phyloP scores from a whole-genome alignment of 1,140 invertebrate genomes.

The Bemisia tabaci region DNA sequence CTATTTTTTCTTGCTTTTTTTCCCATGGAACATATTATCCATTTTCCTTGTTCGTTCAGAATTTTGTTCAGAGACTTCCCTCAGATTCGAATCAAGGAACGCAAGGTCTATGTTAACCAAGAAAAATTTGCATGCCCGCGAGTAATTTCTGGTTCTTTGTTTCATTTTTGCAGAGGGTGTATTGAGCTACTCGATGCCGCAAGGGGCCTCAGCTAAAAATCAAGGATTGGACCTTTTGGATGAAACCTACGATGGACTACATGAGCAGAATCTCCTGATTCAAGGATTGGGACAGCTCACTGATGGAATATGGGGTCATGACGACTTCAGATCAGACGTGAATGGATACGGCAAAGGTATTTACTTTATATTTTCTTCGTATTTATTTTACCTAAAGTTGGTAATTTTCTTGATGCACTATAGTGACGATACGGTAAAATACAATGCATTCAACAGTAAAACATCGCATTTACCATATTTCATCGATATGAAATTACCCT shows the following conservation, averaged over 20 bases:
- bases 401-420: constrained; percentile 6
- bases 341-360: constrained; percentile 54
- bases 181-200: constrained; percentile 42
- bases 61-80: too few relatives aligned
- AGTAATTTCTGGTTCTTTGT: too few relatives aligned
- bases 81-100: too few relatives aligned
- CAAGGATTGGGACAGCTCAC: constrained; percentile 81
- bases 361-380: constrained; percentile 10
- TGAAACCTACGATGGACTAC: constrained; percentile 43
- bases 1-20: too few relatives aligned
- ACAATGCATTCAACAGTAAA: too few relatives aligned
- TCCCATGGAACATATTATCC: too few relatives aligned
- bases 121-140: too few relatives aligned
- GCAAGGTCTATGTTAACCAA: too few relatives aligned
- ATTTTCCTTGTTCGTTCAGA: too few relatives aligned
- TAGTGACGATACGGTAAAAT: neutral
- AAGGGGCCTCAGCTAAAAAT: constrained; percentile 32
- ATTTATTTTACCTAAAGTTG: constrained; percentile 3
- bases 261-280: constrained; percentile 38
- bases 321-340: constrained; percentile 63
- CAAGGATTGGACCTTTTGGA: constrained; percentile 40
- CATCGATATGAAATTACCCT: too few relatives aligned
- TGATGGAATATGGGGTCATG: constrained; percentile 67
- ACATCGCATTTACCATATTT: too few relatives aligned
- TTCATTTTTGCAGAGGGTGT: constrained; percentile 35